Evolutionary conservation across 2,113 vertebrate species (phyloP), one percentile per base, ranked within the genome.

Genomic region (Climacteris rufus): DNA sequence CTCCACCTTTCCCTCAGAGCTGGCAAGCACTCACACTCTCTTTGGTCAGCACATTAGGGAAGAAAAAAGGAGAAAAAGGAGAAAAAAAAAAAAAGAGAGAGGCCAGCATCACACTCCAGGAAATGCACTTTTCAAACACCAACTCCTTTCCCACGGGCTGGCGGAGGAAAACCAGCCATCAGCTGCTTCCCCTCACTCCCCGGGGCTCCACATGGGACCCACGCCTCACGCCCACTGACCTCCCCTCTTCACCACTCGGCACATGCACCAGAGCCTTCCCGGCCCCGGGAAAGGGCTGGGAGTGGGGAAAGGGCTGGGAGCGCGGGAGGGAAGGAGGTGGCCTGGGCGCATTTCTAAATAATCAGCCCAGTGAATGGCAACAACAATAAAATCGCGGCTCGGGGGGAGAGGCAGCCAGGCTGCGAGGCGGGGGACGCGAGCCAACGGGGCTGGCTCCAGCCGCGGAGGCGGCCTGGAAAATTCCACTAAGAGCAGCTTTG

Each of bases 141-240:
- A 97, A 96, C 94, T 96, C 94, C 87, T 97, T 96, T 96, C 95
- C 91, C 95, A 95, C 87, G 95, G 84, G 93, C 84, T 96, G 82
- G 63, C 0, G 90, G 90, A 96, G 93, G 54, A 93, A 92, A 90
- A 92, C 15, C 79, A 88, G 93, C 54, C 71, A 93, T 96, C 94
- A 96, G 93, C 84, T 97, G 94, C 81, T 97, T 92, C 94, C 84
- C 87, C 81, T 76, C 3, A 1, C 89, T 91, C 83, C 42, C 61
- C 7, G 15, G 74, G 75, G 82, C 83, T 92, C 60, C 3, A 0
- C 10, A 19, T 7, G 1, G 85, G 75, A 87, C 75, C n/a, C 54
- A 74, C 5, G 7, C 83, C 84, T 93, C 25, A 0, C 13, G 1
- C 91, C 74, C 12, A 2, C 78, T 85, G 89, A 87, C 82, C 94